Evolutionary conservation across 1,140 invertebrate genomes (phyloP).

Genomic region (Tribolium castaneum): DNA sequence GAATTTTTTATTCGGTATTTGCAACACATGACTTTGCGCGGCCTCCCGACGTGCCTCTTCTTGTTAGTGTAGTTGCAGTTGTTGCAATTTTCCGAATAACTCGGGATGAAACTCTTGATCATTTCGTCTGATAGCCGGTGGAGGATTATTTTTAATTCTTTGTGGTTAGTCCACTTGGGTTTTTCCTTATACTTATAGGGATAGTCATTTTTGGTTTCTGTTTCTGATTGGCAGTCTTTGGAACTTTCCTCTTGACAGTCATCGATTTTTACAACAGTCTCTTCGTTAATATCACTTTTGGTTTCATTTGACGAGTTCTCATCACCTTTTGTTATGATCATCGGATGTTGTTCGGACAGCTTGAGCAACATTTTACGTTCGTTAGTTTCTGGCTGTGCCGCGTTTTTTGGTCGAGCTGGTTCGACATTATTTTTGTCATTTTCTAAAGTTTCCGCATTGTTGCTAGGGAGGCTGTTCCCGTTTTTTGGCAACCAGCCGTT

Average conservation of each 20-base stretch:
- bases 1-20: neutral
- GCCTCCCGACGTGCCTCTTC: neutral
- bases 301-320: neutral
- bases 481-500: constrained; percentile 6
- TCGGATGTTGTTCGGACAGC: constrained; percentile 9
- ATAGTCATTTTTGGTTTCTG: neutral
- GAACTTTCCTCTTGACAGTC: neutral
- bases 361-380: constrained; percentile 18
- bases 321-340: neutral
- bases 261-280: neutral
- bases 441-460: neutral
- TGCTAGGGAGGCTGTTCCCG: neutral
- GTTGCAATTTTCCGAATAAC: neutral
- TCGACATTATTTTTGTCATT: neutral
- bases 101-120: constrained; percentile 18
- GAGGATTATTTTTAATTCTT: constrained; percentile 18
- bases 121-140: neutral
- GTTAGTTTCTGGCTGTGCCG: neutral
- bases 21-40: constrained; percentile 7
- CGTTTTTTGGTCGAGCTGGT: too few relatives aligned
- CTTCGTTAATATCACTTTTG: neutral
- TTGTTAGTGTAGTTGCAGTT: neutral
- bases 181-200: neutral
- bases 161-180: neutral
- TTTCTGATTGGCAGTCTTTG: neutral